Base-by-base conservation (phyloP, 2,888 invertebrate genomes). In the Ormyrus pomaceus region DNA sequence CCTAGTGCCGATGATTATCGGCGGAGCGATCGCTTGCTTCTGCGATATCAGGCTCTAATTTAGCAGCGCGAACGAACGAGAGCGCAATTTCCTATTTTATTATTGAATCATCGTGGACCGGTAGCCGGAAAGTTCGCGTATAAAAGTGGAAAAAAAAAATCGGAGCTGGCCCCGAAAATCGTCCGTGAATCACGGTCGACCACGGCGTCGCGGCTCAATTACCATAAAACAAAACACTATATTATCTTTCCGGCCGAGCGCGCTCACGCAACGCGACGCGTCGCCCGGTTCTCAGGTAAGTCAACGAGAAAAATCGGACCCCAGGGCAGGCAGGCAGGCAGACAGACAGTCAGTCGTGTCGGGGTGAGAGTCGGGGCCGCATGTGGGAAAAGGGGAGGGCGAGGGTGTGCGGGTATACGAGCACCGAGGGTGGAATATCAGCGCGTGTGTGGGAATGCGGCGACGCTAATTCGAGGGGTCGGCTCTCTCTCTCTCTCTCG, bases 381-480 rank as follows among this genome's bases (percentile, higher is more conserved):
- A 74, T 74, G 59, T 74, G 74, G 66, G 74, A 74, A 74, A 74
- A 55, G 55, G 74, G 45, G 68, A 8, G n/a, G 19, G 73, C 73
- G 73, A 65, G 83, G 83, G 83, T 82, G 85, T 82, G 84, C 83
- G 85, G 81, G 59, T 77, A 34, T 34, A 34, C 34, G 34, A 34
- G 34, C 34, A 34, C 46, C 56, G 76, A 88, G 88, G 89, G 88
- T 89, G 88, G 87, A 89, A 90, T 34, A 90, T 90, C 90, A 89
- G 69, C 89, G 89, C 79, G 55, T 80, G 83, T 87, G 87, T 88
- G 89, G 89, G 88, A 89, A 89, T 89, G 87, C 84, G 85, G 78
- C 85, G 48, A 55, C 85, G 83, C 84, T 86, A 85, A 88, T 88
- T 87, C 86, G 86, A 85, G 84, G 88, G 88, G 87, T 86, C 59